Percentiles rank a stretch among this genome's conserved stretches.
Evolutionary conservation across 2,888 invertebrate species (phyloP).

Genomic region (Microctonus brassicae): DNA sequence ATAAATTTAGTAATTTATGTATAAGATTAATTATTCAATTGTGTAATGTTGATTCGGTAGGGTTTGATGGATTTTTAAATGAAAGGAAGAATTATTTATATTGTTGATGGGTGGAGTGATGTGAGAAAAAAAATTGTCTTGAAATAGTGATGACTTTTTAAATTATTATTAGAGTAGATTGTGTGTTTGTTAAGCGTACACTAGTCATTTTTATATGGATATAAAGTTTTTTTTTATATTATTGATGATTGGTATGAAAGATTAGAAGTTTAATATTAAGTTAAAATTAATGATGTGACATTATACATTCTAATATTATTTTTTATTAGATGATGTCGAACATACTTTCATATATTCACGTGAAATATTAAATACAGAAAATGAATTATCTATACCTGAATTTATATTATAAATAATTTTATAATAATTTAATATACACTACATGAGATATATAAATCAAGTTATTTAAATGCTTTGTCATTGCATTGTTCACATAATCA

Average conservation of each 20-base stretch:
- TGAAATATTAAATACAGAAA: not conserved
- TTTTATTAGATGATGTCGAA: not conserved
- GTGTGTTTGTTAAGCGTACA: not conserved
- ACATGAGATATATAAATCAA: no score
- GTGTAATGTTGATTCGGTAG: no score
- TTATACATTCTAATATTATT: conserved; percentile 27
- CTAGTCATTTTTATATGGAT: not conserved
- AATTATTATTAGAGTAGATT: no score
- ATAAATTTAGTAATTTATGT: no score
- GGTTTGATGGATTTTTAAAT: no score
- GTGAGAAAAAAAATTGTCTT: not conserved
- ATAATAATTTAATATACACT: no score
- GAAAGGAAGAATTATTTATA: no score
- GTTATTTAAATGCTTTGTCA: conserved; percentile 17
- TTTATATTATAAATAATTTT: not conserved
- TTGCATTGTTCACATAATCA: conserved; percentile 12
- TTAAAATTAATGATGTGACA: conserved; percentile 28
- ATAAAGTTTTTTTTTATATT: not conserved
- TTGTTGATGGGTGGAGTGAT: no score
- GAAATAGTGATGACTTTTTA: not conserved
- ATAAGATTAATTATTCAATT: no score
- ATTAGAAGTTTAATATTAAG: not conserved
- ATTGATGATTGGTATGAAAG: not conserved
- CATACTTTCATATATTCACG: not conserved
- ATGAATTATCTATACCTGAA: not conserved